Conservation (phyloP, 1,140 invertebrate species). For the Cylas formicarius region DNA sequence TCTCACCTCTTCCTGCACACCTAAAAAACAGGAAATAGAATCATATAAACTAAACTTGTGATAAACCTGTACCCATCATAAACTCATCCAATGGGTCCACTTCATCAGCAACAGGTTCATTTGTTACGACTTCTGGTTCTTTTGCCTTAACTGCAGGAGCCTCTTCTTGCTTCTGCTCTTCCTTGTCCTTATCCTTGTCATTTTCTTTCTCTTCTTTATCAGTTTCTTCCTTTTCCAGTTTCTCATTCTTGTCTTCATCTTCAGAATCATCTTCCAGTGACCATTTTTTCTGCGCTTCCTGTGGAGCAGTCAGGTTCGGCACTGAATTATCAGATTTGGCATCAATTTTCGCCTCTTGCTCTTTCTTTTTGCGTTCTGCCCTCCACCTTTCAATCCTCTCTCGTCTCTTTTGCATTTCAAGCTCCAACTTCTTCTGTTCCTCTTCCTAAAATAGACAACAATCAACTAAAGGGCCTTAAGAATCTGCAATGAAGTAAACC, state of each 20-base stretch:
- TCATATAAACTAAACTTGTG: not conserved
- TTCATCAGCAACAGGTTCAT: too few relatives aligned
- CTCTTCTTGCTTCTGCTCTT: slow-evolving; percentile 39
- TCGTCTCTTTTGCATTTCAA: slow-evolving; percentile 92
- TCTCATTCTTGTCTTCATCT: slow-evolving; percentile 51
- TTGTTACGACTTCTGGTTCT: too few relatives aligned
- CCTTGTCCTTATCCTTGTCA: slow-evolving; percentile 7
- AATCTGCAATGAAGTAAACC: slow-evolving; percentile 41
- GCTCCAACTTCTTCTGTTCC: slow-evolving; percentile 81
- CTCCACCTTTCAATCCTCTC: slow-evolving; percentile 92
- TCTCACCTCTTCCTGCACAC: slow-evolving; percentile 80
- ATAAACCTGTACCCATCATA: slow-evolving; percentile 24
- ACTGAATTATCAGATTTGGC: slow-evolving; percentile 49
- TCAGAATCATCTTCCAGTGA: slow-evolving; percentile 87
- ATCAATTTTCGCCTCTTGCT: slow-evolving; percentile 72
- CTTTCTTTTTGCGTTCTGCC: slow-evolving; percentile 79
- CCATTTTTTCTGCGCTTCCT: slow-evolving; percentile 66
- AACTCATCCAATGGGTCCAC: slow-evolving; percentile 39
- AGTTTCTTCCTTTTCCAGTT: slow-evolving; percentile 45
- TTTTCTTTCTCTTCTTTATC: slow-evolving; percentile 42
- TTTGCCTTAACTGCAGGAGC: too few relatives aligned
- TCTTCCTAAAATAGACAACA: slow-evolving; percentile 53
- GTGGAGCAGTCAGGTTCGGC: slow-evolving; percentile 45
- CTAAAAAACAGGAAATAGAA: slow-evolving; percentile 38
- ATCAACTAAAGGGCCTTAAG: not conserved